Base-by-base conservation (phyloP, 2,113 vertebrate genomes). In the Rhynchomys soricoides region DNA sequence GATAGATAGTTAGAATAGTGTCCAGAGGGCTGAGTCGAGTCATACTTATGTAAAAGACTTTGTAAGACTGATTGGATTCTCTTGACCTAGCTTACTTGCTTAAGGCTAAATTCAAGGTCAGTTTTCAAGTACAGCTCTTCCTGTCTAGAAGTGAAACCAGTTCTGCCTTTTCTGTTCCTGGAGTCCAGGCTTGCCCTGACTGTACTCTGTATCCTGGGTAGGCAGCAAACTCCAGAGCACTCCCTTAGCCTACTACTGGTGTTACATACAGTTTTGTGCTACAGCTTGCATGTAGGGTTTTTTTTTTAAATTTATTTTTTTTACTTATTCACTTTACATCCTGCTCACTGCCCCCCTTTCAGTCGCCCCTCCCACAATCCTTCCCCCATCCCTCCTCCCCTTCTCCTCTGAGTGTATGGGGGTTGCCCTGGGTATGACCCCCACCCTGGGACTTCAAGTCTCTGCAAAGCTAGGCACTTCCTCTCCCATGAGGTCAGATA, bases 1-100 rank as follows among this genome's bases (percentile, higher is more conserved):
- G 66, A 15, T 68, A 64, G 62, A 26, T 62, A 64, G 62, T 31
- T 15, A 68, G 66, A 9, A 2, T 10, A 26, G 12, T 57, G 7
- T 71, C 64, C 43, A 70, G 48, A 93, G 26, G 62, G 71, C 62
- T 50, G 62, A 78, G 82, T 94, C 93, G 62, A 78, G 82, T 94
- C 93, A 59, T 22, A 82, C 43, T 94, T 70, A 77, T 89, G 45
- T 87, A 71, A 64, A 26, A 68, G 43, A 50, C 45, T 90, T 24
- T 88, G 19, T 52, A 74, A 81, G 66, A 78, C 48, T 71, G 68
- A 62, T 34, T n/a, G 34, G 45, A 50, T 3, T 85, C 86, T 88
- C 78, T 92, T 12, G 26, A 45, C 7, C 55, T 70, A 88, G 52
- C 73, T 34, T 52, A 40, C 83, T 88, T 71, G 24, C 43, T 92